A percentile compares a stretch with the other conserved stretches of the same genome.
phyloP scores from a whole-genome alignment of 2,888 invertebrate species.

The Alsophila aescularia region DNA sequence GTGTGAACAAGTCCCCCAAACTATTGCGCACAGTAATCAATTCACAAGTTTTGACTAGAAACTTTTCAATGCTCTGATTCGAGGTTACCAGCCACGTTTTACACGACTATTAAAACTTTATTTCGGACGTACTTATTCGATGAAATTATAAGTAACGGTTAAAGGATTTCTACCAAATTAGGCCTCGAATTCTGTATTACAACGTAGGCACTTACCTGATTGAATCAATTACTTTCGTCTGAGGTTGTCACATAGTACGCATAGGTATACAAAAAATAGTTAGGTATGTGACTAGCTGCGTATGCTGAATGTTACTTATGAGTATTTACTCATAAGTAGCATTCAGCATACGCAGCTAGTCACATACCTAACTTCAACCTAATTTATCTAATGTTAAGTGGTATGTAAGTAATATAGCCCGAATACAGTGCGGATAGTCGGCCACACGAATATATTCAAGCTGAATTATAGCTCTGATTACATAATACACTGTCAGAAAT shows the following conservation, averaged over 20 bases:
- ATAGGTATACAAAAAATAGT: slow-evolving; percentile 1
- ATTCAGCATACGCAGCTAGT: slow-evolving; percentile 17
- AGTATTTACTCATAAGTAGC: slow-evolving; percentile 6
- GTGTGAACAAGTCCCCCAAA: slow-evolving; percentile 42
- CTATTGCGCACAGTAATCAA: slow-evolving; percentile 48
- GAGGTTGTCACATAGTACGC: background rate
- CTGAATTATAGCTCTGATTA: slow-evolving; percentile 39
- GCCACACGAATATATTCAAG: slow-evolving; percentile 31
- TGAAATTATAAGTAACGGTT: slow-evolving; percentile 19
- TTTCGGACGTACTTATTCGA: slow-evolving; percentile 9
- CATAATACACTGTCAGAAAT: slow-evolving; percentile 39
- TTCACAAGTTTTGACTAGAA: slow-evolving; percentile 44
- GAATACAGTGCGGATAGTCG: slow-evolving; percentile 22
- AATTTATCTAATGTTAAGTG: slow-evolving; percentile 24
- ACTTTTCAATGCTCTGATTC: slow-evolving; percentile 44
- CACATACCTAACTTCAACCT: slow-evolving; percentile 21
- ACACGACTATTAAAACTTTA: slow-evolving; percentile 41
- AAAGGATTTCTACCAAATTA: slow-evolving; percentile 4
- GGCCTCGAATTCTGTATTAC: background rate
- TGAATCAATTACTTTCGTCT: slow-evolving; percentile 9
- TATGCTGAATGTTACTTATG: too few relatives aligned
- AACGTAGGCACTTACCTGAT: background rate
- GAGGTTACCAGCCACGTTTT: slow-evolving; percentile 40
- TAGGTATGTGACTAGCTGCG: too few relatives aligned
- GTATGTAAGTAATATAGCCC: slow-evolving; percentile 14